Evolutionary conservation across 2,797 vertebrate genomes (phyloP), one percentile per base, ranked within the genome.

Genomic region (Lepilemur septentrionalis): DNA sequence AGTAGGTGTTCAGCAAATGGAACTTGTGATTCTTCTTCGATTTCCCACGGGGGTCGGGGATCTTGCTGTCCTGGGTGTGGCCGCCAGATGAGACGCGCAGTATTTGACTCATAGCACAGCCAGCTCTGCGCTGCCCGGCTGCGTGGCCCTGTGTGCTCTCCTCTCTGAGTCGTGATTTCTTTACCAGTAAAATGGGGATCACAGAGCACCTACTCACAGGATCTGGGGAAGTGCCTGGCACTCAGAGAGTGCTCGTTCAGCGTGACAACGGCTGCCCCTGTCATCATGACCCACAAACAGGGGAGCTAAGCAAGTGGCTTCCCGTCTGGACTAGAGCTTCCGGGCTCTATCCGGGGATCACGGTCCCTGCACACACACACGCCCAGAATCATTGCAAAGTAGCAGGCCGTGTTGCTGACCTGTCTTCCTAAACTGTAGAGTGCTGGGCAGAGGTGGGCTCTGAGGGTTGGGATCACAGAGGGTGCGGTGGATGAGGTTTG

Each of bases 181-280:
- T 79, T 69, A 9, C 35, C 13, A 11, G 23, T n/a, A 67, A 35
- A 22, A 10, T 50, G 59, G n/a, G 73, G 32, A 30, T 57, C 55
- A 0, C 38, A 2, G 3, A 14, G 43, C 17, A 1, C 7, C 0
- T 23, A 1, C n/a, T 30, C 28, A 1, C 32, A 2, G 35, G 43
- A 23, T 61, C 90, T 43, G 43, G 61, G 78, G 28, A 70, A 59
- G 25, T 3, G 0, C 28, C 32, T 6, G 28, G 43, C 0, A 0
- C 25, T 35, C 48, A 23, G 69, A 8, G 41, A 0, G 0, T 0
- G 43, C 32, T 61, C 23, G 4, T 4, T 38, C 2, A 14, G 6
- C 12, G n/a, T 41, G 80, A 50, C 61, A 7, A 1, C 7, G 8
- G 59, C 17, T 35, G 5, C 38, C 38, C 38, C 61, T 22, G 25